Evolutionary conservation across 30 jellyfish, hydroid and myxozoan genomes (phyloP).

Genomic region (Aurelia sp.): DNA sequence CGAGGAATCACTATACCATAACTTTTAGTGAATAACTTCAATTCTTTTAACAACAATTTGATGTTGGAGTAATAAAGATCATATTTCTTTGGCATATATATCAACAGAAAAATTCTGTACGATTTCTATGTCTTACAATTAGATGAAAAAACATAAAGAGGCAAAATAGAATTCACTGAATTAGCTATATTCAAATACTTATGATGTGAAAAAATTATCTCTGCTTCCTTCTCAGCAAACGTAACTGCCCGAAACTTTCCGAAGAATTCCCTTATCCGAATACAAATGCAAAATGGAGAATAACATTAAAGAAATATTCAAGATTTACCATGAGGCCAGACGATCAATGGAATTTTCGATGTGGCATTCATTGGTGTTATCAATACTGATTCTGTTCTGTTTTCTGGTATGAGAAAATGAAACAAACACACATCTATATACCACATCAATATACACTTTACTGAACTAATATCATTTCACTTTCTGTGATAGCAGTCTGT

Average conservation of each 20-base stretch:
- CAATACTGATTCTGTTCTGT: neutral
- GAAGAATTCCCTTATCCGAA: neutral
- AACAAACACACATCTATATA: neutral
- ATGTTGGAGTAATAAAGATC: too few relatives aligned
- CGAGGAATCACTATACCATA: neutral
- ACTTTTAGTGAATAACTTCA: neutral
- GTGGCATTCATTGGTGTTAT: neutral
- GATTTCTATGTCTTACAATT: neutral
- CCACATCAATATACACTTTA: neutral
- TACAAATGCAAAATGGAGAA: neutral
- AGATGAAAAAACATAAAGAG: too few relatives aligned
- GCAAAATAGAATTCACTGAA: too few relatives aligned
- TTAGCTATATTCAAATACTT: too few relatives aligned
- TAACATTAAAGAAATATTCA: neutral
- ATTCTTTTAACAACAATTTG: too few relatives aligned
- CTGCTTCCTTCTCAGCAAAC: neutral
- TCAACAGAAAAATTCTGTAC: neutral
- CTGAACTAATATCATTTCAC: too few relatives aligned
- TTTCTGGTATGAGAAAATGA: neutral
- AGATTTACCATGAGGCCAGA: conserved; percentile 27
- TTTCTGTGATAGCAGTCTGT: too few relatives aligned
- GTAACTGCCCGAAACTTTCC: neutral
- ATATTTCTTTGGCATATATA: too few relatives aligned
- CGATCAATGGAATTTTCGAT: conserved; percentile 53
- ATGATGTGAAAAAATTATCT: neutral